phyloP scores from a whole-genome alignment of 23 tunicate species.

The Phallusia fumigata region DNA sequence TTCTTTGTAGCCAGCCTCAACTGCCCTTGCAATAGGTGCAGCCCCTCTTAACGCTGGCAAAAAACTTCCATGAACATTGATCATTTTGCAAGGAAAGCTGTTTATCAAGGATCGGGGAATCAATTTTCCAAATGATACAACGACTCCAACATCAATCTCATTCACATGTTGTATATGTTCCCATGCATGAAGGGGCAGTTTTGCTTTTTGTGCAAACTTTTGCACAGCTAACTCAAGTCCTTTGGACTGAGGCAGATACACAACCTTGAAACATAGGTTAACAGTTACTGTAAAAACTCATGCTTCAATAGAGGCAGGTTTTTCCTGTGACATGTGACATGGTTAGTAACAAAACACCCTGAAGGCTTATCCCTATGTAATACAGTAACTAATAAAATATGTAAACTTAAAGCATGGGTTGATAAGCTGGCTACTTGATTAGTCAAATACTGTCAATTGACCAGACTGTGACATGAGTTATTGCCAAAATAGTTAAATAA shows the following conservation, averaged over 20 bases:
- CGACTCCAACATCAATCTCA: conserved; percentile 64
- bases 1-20: conserved; percentile 36
- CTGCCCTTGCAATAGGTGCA: conserved; percentile 73
- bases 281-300: background rate
- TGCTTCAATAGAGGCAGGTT: too few relatives aligned
- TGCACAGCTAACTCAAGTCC: conserved; percentile 28
- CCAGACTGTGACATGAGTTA: too few relatives aligned
- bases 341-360: too few relatives aligned
- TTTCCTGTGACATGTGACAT: too few relatives aligned
- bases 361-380: too few relatives aligned
- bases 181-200: conserved; percentile 44
- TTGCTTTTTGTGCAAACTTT: conserved; percentile 29
- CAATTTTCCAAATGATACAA: conserved; percentile 78
- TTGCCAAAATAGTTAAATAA: too few relatives aligned
- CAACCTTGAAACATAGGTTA: conserved; percentile 26
- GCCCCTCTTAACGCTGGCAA: conserved; percentile 73
- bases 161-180: conserved; percentile 16
- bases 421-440: too few relatives aligned
- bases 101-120: conserved; percentile 50
- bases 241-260: conserved; percentile 39
- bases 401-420: too few relatives aligned
- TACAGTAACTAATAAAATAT: too few relatives aligned
- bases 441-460: too few relatives aligned
- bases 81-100: conserved; percentile 51
- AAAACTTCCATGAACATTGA: conserved; percentile 79